These are phyloP conservation scores for Glandiceps talaboti DNA, from an alignment of 53 echinoderm and acorn worm genomes.

Conservation along the genomic window DNA sequence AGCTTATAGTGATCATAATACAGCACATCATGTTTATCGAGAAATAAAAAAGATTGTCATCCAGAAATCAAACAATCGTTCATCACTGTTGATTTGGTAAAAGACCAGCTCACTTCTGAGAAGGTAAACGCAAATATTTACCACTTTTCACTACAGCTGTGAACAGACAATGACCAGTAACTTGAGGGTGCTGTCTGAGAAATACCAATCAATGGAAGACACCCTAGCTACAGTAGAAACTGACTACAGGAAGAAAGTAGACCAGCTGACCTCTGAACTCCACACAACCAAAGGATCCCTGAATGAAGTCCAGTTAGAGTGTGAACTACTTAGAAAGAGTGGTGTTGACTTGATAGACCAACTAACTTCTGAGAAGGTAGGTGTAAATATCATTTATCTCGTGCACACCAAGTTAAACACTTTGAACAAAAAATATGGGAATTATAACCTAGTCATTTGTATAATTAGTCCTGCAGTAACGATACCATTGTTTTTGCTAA, in stretches of 20 bases:
- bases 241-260: conserved; percentile 15
- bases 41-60: too few relatives aligned
- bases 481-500: too few relatives aligned
- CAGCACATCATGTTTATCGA: too few relatives aligned
- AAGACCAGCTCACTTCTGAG: too few relatives aligned
- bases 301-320: conserved; percentile 13
- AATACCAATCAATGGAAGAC: conserved; percentile 34
- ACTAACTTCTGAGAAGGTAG: conserved; percentile 32
- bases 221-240: conserved; percentile 21
- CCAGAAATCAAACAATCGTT: too few relatives aligned
- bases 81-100: too few relatives aligned
- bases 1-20: too few relatives aligned
- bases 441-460: too few relatives aligned
- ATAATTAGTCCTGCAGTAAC: too few relatives aligned
- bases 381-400: background rate
- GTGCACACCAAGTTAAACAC: too few relatives aligned
- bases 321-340: conserved; percentile 22
- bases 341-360: conserved; percentile 35
- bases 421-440: too few relatives aligned
- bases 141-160: conserved; percentile 6
- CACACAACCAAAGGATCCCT: conserved; percentile 11
- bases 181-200: conserved; percentile 19
- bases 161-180: conserved; percentile 17
- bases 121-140: background rate
- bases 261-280: conserved; percentile 16